Conservation (phyloP, 2,888 invertebrate genomes). For the Nemotelus pantherinus region DNA sequence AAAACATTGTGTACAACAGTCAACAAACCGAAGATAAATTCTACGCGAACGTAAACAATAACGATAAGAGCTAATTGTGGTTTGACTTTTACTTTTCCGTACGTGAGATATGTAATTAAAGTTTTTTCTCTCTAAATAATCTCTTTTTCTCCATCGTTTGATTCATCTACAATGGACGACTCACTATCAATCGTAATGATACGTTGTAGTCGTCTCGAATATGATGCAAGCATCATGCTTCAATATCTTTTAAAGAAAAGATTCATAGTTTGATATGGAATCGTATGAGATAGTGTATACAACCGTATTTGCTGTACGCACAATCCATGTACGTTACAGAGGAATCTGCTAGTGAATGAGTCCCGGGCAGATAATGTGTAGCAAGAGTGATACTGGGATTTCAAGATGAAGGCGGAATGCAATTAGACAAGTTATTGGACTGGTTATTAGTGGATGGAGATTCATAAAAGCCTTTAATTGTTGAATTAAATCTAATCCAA, state of each 20-base stretch:
- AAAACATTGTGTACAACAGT: too few relatives aligned
- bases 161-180: not conserved
- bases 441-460: slow-evolving; percentile 21
- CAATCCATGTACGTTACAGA: too few relatives aligned
- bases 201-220: too few relatives aligned
- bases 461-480: slow-evolving; percentile 35
- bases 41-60: slow-evolving; percentile 30
- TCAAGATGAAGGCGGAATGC: slow-evolving; percentile 28
- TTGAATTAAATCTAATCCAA: slow-evolving; percentile 10
- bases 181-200: too few relatives aligned
- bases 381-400: slow-evolving; percentile 16
- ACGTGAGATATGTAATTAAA: slow-evolving; percentile 35
- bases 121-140: slow-evolving; percentile 15
- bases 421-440: slow-evolving; percentile 26
- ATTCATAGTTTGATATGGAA: too few relatives aligned
- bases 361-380: not conserved
- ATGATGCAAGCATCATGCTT: too few relatives aligned
- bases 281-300: too few relatives aligned
- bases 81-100: slow-evolving; percentile 34
- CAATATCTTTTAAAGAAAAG: too few relatives aligned
- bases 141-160: not conserved
- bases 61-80: slow-evolving; percentile 35
- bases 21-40: not conserved
- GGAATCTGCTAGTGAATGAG: too few relatives aligned
- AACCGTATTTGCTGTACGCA: too few relatives aligned